These are phyloP conservation scores for Heliconius hortense DNA, from an alignment of 2,888 invertebrate genomes.

Conservation along the genomic window DNA sequence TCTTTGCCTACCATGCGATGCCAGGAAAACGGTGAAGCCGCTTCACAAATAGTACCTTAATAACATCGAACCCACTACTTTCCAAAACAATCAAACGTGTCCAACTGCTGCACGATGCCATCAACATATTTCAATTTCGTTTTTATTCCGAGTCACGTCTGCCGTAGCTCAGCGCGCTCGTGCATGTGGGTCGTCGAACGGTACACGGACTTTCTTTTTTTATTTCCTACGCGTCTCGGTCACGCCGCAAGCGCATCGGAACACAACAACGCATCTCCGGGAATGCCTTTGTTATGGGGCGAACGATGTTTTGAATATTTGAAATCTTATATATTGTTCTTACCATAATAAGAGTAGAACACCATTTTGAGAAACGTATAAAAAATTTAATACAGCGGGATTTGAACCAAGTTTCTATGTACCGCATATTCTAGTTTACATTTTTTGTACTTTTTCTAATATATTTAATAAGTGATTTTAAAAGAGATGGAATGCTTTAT, in stretches of 20 bases:
- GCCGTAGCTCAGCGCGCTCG: conserved; percentile 42
- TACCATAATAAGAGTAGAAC: too few species aligned
- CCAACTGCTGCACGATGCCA: neutral
- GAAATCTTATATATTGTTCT: neutral
- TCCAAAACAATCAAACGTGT: neutral
- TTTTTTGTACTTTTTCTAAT: too few species aligned
- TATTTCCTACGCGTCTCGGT: conserved; percentile 50
- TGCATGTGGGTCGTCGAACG: conserved; percentile 76
- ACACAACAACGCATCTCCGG: conserved; percentile 15
- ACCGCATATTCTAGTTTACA: too few species aligned
- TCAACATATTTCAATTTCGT: conserved; percentile 56
- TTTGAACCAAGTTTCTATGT: too few species aligned
- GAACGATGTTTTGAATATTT: conserved; percentile 17
- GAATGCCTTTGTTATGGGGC: conserved; percentile 31
- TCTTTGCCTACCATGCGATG: too few species aligned
- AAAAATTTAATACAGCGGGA: too few species aligned
- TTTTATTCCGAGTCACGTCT: conserved; percentile 64
- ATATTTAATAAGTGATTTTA: too few species aligned
- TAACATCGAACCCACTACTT: neutral
- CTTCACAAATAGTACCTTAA: neutral
- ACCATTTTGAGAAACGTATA: neutral
- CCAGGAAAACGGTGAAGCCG: too few species aligned
- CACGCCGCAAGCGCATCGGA: conserved; percentile 21
- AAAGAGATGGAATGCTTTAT: too few species aligned
- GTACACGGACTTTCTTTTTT: conserved; percentile 77